These are phyloP conservation scores for Drosophila seclusa DNA, from an alignment of 2,888 invertebrate genomes.

Conservation along the genomic window DNA sequence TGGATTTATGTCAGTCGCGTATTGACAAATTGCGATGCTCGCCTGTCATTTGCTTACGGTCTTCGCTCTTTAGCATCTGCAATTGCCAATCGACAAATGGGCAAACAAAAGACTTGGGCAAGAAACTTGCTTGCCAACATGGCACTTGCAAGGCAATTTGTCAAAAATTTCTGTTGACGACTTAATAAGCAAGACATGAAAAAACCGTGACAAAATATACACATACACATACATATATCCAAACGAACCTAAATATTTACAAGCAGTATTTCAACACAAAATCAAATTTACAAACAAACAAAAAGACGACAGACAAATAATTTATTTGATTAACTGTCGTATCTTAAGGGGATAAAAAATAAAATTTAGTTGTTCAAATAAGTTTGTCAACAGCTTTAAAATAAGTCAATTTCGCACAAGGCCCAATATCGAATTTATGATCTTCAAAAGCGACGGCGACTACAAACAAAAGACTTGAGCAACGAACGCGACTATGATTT, in stretches of 20 bases:
- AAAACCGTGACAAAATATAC: slow-evolving; percentile 47
- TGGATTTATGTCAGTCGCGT: slow-evolving; percentile 71
- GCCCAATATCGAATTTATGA: slow-evolving; percentile 64
- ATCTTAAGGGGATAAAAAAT: slow-evolving; percentile 4
- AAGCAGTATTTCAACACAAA: slow-evolving; percentile 37
- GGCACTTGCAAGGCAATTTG: slow-evolving; percentile 57
- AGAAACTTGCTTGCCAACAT: slow-evolving; percentile 35
- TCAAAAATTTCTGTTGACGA: slow-evolving; percentile 48
- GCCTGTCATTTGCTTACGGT: slow-evolving; percentile 57
- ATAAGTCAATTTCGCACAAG: slow-evolving; percentile 43
- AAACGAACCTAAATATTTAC: slow-evolving; percentile 10
- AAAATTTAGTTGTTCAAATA: slow-evolving; percentile 11
- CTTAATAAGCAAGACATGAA: slow-evolving; percentile 48
- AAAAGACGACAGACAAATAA: slow-evolving; percentile 29
- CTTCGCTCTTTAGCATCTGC: slow-evolving; percentile 36
- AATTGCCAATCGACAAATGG: slow-evolving; percentile 48
- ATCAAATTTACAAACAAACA: slow-evolving; percentile 11
- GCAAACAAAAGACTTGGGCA: slow-evolving; percentile 61
- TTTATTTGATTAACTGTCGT: slow-evolving; percentile 38
- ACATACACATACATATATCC: neutral
- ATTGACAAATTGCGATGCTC: slow-evolving; percentile 70
- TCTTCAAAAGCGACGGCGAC: slow-evolving; percentile 52
- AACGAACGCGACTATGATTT: slow-evolving; percentile 67
- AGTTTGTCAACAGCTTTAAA: slow-evolving; percentile 13
- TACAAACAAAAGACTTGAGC: slow-evolving; percentile 46